phyloP scores from a whole-genome alignment of 2,888 invertebrate species.

The Phytoseiulus persimilis region DNA sequence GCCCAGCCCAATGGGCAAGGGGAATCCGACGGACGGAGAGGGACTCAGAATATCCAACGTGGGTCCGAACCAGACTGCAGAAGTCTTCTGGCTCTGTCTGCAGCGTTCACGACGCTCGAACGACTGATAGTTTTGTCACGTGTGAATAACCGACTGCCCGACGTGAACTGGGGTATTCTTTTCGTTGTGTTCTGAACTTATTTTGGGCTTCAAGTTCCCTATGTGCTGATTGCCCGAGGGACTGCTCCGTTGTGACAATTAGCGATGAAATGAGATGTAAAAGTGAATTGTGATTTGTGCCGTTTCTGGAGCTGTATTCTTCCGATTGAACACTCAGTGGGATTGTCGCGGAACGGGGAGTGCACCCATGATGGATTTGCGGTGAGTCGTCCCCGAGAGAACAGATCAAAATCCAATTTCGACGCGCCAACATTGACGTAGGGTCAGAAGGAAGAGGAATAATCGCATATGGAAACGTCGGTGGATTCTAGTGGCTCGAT shows the following conservation, averaged over 20 bases:
- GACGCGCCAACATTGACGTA: neutral
- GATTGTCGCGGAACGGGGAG: neutral
- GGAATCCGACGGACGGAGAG: neutral
- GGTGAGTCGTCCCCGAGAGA: neutral
- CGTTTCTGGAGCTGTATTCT: neutral
- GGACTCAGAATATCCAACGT: neutral
- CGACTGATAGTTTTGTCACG: neutral
- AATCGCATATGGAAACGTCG: too few relatives aligned
- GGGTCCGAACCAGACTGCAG: neutral
- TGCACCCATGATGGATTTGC: neutral
- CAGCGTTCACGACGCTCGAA: neutral
- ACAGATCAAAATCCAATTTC: neutral
- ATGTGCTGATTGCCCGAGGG: neutral
- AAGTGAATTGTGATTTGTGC: neutral
- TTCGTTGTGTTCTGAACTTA: neutral
- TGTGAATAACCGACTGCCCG: neutral
- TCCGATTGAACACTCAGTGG: neutral
- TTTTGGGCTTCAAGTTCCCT: neutral
- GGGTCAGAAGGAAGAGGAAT: too few relatives aligned
- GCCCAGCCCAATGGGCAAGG: neutral
- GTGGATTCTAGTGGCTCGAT: too few relatives aligned
- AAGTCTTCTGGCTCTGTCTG: neutral
- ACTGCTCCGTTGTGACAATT: neutral
- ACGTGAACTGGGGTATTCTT: neutral
- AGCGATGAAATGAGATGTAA: neutral